Evolutionary conservation across 2,888 invertebrate genomes (phyloP).

Genomic region (Carpatolechia fugitivella): DNA sequence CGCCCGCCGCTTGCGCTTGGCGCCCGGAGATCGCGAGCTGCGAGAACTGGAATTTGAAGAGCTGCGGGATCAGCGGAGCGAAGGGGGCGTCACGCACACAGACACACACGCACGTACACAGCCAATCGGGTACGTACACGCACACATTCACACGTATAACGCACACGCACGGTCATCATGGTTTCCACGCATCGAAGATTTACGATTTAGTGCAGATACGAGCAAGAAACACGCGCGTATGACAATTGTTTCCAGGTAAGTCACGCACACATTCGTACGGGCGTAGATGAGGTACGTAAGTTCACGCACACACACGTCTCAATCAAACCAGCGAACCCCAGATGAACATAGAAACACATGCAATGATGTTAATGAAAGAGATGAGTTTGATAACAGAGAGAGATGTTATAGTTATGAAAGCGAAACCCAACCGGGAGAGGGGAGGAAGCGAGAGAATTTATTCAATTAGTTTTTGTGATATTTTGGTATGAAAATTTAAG

Average conservation of each 20-base stretch:
- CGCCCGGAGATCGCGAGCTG: constrained; percentile 64
- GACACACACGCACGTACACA: constrained; percentile 33
- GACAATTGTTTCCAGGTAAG: no score
- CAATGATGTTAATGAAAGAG: constrained; percentile 50
- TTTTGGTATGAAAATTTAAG: no score
- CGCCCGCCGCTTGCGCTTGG: constrained; percentile 63
- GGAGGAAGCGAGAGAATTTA: constrained; percentile 46
- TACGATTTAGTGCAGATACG: no score
- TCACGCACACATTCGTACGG: no score
- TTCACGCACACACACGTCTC: constrained; percentile 17
- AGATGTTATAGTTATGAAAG: constrained; percentile 64
- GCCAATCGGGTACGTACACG: constrained; percentile 15
- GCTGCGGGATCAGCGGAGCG: constrained; percentile 67
- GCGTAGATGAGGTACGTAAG: no score
- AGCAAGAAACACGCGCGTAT: no score
- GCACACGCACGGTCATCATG: background rate
- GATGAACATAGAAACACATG: constrained; percentile 40
- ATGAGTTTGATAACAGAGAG: constrained; percentile 50
- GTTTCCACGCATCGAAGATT: no score
- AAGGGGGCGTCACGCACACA: constrained; percentile 31
- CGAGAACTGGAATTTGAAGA: constrained; percentile 80
- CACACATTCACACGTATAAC: constrained; percentile 17
- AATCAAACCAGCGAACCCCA: constrained; percentile 27
- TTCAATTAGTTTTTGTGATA: constrained; percentile 1
- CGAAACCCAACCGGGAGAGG: constrained; percentile 57